These are phyloP conservation scores for Cassiopea andromeda DNA, from an alignment of 30 jellyfish, hydroid and myxozoan species.

Conservation along the genomic window DNA sequence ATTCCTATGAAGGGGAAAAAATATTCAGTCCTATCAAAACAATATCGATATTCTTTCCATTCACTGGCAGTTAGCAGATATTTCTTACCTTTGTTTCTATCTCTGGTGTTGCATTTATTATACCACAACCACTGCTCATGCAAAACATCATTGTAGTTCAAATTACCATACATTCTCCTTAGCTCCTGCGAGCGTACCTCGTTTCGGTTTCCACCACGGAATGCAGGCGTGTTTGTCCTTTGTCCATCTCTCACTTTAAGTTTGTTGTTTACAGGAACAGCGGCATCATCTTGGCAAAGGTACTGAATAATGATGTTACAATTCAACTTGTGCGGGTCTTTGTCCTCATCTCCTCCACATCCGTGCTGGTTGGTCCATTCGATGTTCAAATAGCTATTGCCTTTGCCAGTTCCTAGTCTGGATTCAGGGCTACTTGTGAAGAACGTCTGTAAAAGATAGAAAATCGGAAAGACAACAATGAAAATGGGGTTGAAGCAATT, in stretches of 20 bases:
- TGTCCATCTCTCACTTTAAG: constrained; percentile 78
- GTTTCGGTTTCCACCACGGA: constrained; percentile 23
- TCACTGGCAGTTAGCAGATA: neutral
- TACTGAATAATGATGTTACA: constrained; percentile 85
- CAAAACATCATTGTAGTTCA: constrained; percentile 52
- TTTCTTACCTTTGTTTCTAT: constrained; percentile 86
- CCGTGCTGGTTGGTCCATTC: constrained; percentile 99
- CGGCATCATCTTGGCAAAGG: constrained; percentile 76
- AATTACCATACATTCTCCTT: constrained; percentile 2
- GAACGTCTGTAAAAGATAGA: constrained; percentile 6
- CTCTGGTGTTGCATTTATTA: constrained; percentile 83
- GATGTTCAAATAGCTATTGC: constrained; percentile 55
- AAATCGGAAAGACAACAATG: neutral
- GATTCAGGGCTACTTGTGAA: constrained; percentile 65
- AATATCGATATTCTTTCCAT: neutral
- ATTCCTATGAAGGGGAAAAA: too few species aligned
- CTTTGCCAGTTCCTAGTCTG: constrained; percentile 29
- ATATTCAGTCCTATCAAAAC: neutral
- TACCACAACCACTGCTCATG: constrained; percentile 92
- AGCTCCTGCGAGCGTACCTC: constrained; percentile 31
- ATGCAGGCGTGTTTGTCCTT: constrained; percentile 51
- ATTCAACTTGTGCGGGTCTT: constrained; percentile 90
- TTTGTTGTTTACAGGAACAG: constrained; percentile 26
- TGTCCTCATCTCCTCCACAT: constrained; percentile 95
- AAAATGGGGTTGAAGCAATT: neutral